Conservation (phyloP, 2,113 vertebrate species). For the Ammospiza nelsoni region DNA sequence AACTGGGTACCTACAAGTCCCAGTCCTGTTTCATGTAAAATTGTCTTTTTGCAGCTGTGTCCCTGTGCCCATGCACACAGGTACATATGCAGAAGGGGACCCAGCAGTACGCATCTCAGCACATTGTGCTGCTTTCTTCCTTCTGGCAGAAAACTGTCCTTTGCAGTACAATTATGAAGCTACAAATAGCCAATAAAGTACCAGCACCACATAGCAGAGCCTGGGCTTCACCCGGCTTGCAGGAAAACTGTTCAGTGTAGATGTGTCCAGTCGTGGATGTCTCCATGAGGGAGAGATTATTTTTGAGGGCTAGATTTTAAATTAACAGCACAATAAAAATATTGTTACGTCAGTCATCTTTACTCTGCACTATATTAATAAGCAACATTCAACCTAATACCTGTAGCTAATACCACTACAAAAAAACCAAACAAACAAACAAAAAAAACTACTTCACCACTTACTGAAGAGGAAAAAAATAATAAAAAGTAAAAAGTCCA, state of each 20-base stretch:
- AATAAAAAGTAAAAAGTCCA: neutral
- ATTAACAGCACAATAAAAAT: neutral
- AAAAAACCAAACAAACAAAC: neutral
- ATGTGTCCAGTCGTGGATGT: neutral
- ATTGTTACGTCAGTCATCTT: neutral
- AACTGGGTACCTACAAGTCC: neutral
- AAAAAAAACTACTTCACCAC: neutral
- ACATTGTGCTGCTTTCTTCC: neutral
- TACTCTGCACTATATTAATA: neutral
- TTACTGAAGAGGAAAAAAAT: neutral
- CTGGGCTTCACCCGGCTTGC: neutral
- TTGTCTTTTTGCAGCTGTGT: neutral
- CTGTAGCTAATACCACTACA: neutral
- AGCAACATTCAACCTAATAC: neutral
- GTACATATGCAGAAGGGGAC: neutral
- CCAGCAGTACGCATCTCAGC: neutral
- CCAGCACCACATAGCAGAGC: neutral
- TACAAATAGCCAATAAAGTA: neutral
- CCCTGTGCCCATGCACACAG: neutral
- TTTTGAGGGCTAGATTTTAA: constrained; percentile 8
- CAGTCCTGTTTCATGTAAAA: neutral
- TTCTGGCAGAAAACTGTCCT: neutral
- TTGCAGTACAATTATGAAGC: neutral
- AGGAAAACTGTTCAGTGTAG: neutral
- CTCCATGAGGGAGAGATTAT: neutral